phyloP scores from a whole-genome alignment of 2,797 vertebrate genomes.

The Craterocephalus amniculus region DNA sequence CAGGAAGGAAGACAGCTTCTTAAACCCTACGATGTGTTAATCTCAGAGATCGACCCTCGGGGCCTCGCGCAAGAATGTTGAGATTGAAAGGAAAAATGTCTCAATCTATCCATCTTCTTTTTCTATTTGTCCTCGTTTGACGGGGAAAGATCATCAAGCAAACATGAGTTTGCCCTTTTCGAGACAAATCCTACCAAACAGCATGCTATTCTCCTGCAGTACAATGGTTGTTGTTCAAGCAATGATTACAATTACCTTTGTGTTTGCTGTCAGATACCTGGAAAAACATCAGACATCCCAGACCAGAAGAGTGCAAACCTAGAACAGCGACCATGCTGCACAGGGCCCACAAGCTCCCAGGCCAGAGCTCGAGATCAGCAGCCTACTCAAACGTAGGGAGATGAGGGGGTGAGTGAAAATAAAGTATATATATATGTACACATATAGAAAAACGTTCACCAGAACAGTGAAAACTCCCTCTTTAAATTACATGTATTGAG shows the following conservation, averaged over 20 bases:
- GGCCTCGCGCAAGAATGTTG: conserved; percentile 15
- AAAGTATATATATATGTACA: too few relatives aligned
- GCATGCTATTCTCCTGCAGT: conserved; percentile 2
- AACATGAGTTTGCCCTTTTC: background rate
- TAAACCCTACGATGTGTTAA: conserved; percentile 30
- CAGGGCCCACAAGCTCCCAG: too few relatives aligned
- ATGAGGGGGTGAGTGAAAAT: too few relatives aligned
- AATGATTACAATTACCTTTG: conserved; percentile 48
- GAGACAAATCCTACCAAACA: conserved; percentile 11
- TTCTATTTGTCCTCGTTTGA: conserved; percentile 5
- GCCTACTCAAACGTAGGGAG: too few relatives aligned
- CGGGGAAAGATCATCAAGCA: background rate
- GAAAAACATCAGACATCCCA: too few relatives aligned
- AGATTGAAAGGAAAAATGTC: conserved; percentile 7
- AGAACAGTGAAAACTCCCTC: too few relatives aligned
- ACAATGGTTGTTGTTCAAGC: conserved; percentile 9
- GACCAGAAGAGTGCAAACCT: too few relatives aligned
- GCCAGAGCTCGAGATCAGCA: too few relatives aligned
- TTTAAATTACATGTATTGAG: too few relatives aligned
- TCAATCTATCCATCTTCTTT: conserved; percentile 8
- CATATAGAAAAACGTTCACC: too few relatives aligned
- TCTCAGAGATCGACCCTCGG: conserved; percentile 22
- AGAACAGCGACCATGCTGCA: too few relatives aligned
- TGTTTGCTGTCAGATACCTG: too few relatives aligned
- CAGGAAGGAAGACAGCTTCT: conserved; percentile 27